Evolutionary conservation across 1,140 invertebrate genomes (phyloP).

Genomic region (Heliconius nattereri): DNA sequence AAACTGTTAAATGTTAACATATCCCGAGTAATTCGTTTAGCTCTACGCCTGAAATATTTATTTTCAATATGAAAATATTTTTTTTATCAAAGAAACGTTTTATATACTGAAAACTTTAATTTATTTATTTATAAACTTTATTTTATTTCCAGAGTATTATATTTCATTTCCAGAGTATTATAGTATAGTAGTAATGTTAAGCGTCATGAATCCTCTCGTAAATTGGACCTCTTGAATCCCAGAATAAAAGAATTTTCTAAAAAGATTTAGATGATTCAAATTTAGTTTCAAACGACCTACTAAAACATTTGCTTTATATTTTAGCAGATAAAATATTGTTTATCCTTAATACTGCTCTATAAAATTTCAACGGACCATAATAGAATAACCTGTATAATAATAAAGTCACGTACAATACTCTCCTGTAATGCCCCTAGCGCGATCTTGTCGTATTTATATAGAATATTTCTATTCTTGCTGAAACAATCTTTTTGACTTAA

Average conservation of each 20-base stretch:
- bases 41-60: not conserved
- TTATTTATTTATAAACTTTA: not conserved
- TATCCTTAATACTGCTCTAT: constrained; percentile 10
- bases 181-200: not conserved
- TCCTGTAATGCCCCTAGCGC: constrained; percentile 18
- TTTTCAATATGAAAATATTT: not conserved
- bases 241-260: not conserved
- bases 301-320: constrained; percentile 5
- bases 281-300: not conserved
- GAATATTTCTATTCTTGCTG: constrained; percentile 9
- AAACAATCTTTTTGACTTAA: not conserved
- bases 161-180: no score
- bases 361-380: constrained; percentile 21
- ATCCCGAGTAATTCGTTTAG: constrained; percentile 13
- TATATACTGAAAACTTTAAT: not conserved
- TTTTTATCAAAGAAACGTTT: not conserved
- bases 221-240: not conserved
- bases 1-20: constrained; percentile 28
- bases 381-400: constrained; percentile 14
- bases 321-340: constrained; percentile 11
- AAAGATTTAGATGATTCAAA: not conserved
- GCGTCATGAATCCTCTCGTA: not conserved
- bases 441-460: constrained; percentile 25
- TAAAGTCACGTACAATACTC: constrained; percentile 18
- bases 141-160: no score